Conservation (phyloP, 2,888 invertebrate species). For the Scaptomyza tumidula region DNA sequence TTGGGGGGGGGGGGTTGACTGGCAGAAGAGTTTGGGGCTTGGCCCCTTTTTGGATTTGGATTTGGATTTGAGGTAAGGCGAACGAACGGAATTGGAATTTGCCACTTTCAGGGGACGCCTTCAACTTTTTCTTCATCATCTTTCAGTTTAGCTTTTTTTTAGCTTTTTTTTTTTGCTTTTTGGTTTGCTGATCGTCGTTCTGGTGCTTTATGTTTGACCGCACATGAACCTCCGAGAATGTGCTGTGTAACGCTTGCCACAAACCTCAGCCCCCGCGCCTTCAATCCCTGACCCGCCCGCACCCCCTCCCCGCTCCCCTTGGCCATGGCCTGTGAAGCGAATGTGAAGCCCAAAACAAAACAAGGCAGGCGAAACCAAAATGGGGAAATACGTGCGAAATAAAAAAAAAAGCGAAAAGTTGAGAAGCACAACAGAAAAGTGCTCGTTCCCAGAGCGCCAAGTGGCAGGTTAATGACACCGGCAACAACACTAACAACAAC, state of each 20-base stretch:
- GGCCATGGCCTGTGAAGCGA: slow-evolving; percentile 25
- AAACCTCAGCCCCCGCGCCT: not conserved
- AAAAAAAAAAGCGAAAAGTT: slow-evolving; percentile 71
- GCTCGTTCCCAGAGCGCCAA: slow-evolving; percentile 66
- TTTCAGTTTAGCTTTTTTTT: not conserved
- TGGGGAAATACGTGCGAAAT: slow-evolving; percentile 74
- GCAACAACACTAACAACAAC: slow-evolving; percentile 24
- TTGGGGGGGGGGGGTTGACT: not conserved
- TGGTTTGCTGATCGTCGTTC: slow-evolving; percentile 28
- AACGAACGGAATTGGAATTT: slow-evolving; percentile 37
- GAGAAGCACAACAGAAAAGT: slow-evolving; percentile 56
- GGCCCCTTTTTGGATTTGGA: too few relatives aligned
- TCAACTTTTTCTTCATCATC: not conserved
- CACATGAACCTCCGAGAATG: slow-evolving; percentile 56
- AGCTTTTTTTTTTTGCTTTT: not conserved
- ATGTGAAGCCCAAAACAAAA: slow-evolving; percentile 72
- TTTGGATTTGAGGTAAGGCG: too few relatives aligned
- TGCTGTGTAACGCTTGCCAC: slow-evolving; percentile 34
- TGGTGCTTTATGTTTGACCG: slow-evolving; percentile 55
- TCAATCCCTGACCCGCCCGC: not conserved
- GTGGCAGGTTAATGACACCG: slow-evolving; percentile 71
- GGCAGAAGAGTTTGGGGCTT: not conserved
- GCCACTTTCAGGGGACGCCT: slow-evolving; percentile 43
- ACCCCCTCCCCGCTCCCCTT: not conserved
- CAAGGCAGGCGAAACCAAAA: slow-evolving; percentile 48